Base-by-base conservation (phyloP, 2,888 invertebrate species). In the Rhyacophila evoluta region DNA sequence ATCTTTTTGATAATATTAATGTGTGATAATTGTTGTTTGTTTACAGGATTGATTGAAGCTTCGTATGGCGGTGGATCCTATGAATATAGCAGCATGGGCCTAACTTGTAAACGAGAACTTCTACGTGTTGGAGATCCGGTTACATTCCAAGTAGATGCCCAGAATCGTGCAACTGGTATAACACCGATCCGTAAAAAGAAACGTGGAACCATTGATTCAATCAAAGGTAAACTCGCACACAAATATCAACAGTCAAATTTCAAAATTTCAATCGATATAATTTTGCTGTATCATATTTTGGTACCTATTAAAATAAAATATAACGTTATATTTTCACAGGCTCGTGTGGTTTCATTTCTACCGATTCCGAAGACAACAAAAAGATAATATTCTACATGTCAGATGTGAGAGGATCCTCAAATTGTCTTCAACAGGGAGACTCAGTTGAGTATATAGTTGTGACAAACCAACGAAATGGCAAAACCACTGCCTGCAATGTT, bases 311-410 rank as follows among this genome's bases (percentile, higher is more conserved):
- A n/a, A n/a, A n/a, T n/a, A n/a, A n/a, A n/a, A n/a, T n/a, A n/a
- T n/a, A n/a, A n/a, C n/a, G n/a, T n/a, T n/a, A 39, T 12, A 15
- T 39, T 39, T 70, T 84, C 84, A 5, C 86, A 93, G 92, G 96
- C 28, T 94, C 94, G 85, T 98, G 97, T 88, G 98, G 98, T 15
- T 98, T 98, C 88, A 91, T 98, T 81, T 94, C 95, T 36, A 94
- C 95, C 85, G 98, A 98, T 86, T 93, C 95, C 41, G 98, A 97
- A 84, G 97, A 98, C 84, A 94, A 94, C 74, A 97, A 97, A 86
- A 97, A 98, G 84, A 88, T 98, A 83, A 98, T 98, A 90, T 98
- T 98, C 90, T 98, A 98, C 88, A 97, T 97, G 95, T 96, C 97
- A n/a, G 98, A 98, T 88, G 98, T 98, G 28, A 96, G 96, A 85